Evolutionary conservation across 2,888 invertebrate species (phyloP), one percentile per base, ranked within the genome.

Genomic region (Macropis europaea): DNA sequence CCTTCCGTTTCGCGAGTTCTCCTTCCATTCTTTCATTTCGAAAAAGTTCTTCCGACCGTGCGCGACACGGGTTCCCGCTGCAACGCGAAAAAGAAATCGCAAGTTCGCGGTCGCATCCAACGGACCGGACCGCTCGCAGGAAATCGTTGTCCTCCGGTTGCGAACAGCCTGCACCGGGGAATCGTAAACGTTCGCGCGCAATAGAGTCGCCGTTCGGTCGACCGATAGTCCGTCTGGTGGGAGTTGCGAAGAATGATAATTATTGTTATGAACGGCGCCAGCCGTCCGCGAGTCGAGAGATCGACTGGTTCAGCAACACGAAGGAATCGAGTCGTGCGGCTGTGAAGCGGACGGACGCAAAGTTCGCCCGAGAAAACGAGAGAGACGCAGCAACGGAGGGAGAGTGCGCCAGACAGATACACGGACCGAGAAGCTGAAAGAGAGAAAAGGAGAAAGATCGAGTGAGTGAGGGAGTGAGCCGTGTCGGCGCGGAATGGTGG

Each of bases 241-340:
- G 54, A 66, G 62, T 68, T n/a, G 77, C 74, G 75, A 69, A 72
- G 79, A 83, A 81, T 79, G 84, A 85, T 85, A 86, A 87, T 87
- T 82, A 84, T 87, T 80, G 79, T 87, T 83, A 80, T 52, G 78
- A 81, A 82, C 82, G 87, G 86, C 86, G 85, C 83, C 87, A 86
- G 84, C 77, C 82, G 75, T 75, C 71, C 74, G 70, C 36, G 54
- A 50, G 76, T n/a, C 61, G 71, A 72, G 70, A 79, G 77, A 81
- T 70, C 56, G 78, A 63, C 71, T 75, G 66, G 63, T 52, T 47
- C 43, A 34, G 38, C 53, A 57, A 59, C 26, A 24, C 36, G 52
- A 59, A 67, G 54, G 71, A 80, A 63, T 64, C 57, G 72, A 67
- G 75, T 50, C 45, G 47, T 26, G 17, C 34, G 42, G 30, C 54